Percentiles rank a stretch among this genome's conserved stretches.
Evolutionary conservation across 2,888 invertebrate genomes (phyloP).

Genomic region (Dyspetes luteomarginatus): DNA sequence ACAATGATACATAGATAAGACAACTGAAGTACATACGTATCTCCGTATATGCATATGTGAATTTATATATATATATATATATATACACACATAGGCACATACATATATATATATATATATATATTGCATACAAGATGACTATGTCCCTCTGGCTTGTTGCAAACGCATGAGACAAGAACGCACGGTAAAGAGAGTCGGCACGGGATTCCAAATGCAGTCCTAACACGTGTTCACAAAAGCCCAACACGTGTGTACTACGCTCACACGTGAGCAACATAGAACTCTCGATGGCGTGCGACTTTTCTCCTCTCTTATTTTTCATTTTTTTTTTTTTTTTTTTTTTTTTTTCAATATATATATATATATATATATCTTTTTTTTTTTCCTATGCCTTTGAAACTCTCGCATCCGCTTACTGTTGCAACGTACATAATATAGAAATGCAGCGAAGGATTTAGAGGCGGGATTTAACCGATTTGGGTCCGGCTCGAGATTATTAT

Average conservation of each 20-base stretch:
- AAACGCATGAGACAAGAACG: slow-evolving; percentile 41
- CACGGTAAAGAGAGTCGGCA: slow-evolving; percentile 6
- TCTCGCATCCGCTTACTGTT: slow-evolving; percentile 56
- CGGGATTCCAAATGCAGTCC: slow-evolving; percentile 60
- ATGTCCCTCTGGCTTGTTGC: neutral
- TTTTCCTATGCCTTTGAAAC: slow-evolving; percentile 24
- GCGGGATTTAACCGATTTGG: slow-evolving; percentile 3
- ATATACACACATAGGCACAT: neutral
- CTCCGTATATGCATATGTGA: neutral
- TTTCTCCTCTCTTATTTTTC: slow-evolving; percentile 40
- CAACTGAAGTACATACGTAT: neutral
- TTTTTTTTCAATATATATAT: neutral
- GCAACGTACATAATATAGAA: no score
- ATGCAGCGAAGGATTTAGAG: neutral
- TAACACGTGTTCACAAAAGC: slow-evolving; percentile 55
- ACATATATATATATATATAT: neutral
- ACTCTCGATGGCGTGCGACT: slow-evolving; percentile 59
- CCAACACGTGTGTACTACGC: slow-evolving; percentile 59
- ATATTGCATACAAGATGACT: neutral
- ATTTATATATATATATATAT: neutral
- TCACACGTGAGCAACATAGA: slow-evolving; percentile 50
- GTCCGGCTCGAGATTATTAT: neutral
- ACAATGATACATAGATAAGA: neutral
- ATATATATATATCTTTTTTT: no score
- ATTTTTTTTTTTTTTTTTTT: neutral